Conservation (phyloP, 1,140 invertebrate genomes). For the Drosophila saltans region DNA sequence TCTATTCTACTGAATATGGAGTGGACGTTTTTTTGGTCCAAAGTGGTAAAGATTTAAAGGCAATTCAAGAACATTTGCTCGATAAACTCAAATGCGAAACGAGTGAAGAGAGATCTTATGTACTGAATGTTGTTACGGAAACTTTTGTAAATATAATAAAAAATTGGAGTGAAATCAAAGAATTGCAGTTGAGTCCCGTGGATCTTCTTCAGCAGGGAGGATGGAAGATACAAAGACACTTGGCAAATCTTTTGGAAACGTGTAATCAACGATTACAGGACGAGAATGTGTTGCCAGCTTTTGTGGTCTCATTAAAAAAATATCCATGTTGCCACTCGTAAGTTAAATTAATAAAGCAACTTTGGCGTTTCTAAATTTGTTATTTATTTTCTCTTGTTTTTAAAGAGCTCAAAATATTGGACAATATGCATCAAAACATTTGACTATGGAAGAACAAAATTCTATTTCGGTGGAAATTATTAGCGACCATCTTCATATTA, state of each 20-base stretch:
- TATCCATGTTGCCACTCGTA: conserved; percentile 24
- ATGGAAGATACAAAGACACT: conserved; percentile 21
- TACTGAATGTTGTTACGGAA: conserved; percentile 43
- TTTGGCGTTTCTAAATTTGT: neutral
- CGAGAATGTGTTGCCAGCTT: conserved; percentile 17
- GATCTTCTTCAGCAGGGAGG: conserved; percentile 53
- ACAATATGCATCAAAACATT: conserved; percentile 34
- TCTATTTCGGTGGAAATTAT: conserved; percentile 20
- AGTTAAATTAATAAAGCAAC: neutral
- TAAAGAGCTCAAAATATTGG: conserved; percentile 17
- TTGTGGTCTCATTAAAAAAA: conserved; percentile 24
- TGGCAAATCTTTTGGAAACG: conserved; percentile 21
- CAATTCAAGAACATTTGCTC: conserved; percentile 47
- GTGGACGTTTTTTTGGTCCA: conserved; percentile 28
- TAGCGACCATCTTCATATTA: neutral
- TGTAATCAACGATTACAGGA: conserved; percentile 27
- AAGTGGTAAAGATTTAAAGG: neutral
- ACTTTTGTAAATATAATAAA: conserved; percentile 23
- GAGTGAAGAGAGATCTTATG: conserved; percentile 52
- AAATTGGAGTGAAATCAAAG: conserved; percentile 14
- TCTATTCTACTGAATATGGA: conserved; percentile 40
- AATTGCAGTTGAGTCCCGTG: conserved; percentile 33
- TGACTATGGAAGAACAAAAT: conserved; percentile 31
- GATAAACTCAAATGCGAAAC: conserved; percentile 42
- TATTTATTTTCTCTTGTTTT: neutral